Evolutionary conservation across 2,888 invertebrate genomes (phyloP).

Genomic region (Dinocampus coccinellae): DNA sequence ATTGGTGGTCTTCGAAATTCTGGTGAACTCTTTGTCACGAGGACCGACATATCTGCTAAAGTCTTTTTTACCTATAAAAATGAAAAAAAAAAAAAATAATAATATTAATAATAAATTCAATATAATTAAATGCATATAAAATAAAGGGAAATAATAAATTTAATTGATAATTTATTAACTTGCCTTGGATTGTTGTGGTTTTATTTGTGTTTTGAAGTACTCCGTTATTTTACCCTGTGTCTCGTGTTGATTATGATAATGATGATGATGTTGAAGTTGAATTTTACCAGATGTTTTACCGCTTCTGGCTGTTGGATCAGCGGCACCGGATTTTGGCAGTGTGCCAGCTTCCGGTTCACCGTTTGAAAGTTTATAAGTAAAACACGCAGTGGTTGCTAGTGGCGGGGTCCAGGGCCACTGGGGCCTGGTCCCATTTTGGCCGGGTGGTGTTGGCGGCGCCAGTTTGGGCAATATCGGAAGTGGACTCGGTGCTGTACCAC

Average conservation of each 20-base stretch:
- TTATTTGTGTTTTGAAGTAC: conserved; percentile 87
- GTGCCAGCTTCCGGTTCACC: conserved; percentile 65
- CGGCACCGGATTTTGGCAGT: conserved; percentile 60
- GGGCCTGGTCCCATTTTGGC: conserved; percentile 62
- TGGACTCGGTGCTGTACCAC: conserved; percentile 58
- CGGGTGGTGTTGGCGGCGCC: conserved; percentile 58
- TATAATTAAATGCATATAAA: background rate
- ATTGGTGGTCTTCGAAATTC: conserved; percentile 66
- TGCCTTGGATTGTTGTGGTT: conserved; percentile 72
- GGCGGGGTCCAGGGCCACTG: conserved; percentile 69
- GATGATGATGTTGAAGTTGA: conserved; percentile 51
- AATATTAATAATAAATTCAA: background rate
- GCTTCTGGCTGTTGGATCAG: conserved; percentile 58
- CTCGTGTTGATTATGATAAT: conserved; percentile 57
- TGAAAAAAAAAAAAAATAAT: background rate
- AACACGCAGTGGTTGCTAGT: conserved; percentile 63
- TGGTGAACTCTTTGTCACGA: conserved; percentile 62
- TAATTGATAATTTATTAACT: no score
- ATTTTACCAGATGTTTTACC: conserved; percentile 48
- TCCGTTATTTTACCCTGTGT: conserved; percentile 86
- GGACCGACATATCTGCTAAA: conserved; percentile 59
- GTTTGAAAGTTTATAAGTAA: conserved; percentile 64
- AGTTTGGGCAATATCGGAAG: conserved; percentile 60
- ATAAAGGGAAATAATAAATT: no score
- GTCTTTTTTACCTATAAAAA: conserved; percentile 51